These are phyloP conservation scores for Ditula angustiorana DNA, from an alignment of 2,888 invertebrate species.

Conservation along the genomic window DNA sequence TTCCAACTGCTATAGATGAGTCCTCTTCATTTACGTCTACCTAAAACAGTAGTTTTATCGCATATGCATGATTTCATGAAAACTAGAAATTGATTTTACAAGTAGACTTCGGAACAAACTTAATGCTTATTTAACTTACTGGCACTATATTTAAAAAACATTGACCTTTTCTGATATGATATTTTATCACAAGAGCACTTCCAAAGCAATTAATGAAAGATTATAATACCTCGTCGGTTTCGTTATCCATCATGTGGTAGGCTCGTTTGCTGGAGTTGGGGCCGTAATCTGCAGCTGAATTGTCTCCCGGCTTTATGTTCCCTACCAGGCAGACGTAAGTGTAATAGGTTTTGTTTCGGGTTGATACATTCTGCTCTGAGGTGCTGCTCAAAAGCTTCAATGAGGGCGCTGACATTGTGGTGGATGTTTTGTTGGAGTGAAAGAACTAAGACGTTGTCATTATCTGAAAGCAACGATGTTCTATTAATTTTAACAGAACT, in stretches of 20 bases:
- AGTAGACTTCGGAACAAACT: no score
- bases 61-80: no score
- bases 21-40: conserved; percentile 48
- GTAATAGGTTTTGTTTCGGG: conserved; percentile 31
- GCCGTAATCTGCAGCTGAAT: conserved; percentile 40
- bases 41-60: not conserved
- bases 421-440: not conserved
- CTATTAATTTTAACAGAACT: not conserved
- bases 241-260: conserved; percentile 43
- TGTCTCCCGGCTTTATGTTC: conserved; percentile 56
- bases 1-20: conserved; percentile 65
- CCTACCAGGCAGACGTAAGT: conserved; percentile 68
- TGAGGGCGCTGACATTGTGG: conserved; percentile 39
- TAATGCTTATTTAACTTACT: no score
- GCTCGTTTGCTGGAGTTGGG: conserved; percentile 37
- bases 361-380: conserved; percentile 69
- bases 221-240: conserved; percentile 50
- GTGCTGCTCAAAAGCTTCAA: conserved; percentile 61
- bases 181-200: no score
- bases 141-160: no score
- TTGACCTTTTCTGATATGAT: no score
- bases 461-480: not conserved
- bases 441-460: conserved; percentile 5
- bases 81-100: no score
- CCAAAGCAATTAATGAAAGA: no score